phyloP scores from a whole-genome alignment of 2,113 vertebrate genomes.

The Chaetodon trifascialis region DNA sequence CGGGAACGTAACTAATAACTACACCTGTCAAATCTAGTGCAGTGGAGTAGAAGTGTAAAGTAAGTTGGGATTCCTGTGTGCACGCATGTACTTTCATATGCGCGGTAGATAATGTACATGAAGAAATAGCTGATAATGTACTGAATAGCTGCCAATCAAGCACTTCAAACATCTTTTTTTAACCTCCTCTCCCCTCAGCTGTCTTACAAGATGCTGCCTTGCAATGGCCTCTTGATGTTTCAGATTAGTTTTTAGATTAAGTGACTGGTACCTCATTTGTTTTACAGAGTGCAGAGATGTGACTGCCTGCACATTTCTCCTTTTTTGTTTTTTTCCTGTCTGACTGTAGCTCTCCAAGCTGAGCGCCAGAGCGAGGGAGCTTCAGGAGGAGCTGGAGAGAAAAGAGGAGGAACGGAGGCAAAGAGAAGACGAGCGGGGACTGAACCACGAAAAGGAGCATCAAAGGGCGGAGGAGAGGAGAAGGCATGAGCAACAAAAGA shows the following conservation, averaged over 20 bases:
- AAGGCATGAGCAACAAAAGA: constrained; percentile 27
- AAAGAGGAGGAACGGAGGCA: constrained; percentile 39
- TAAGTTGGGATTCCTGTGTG: not conserved
- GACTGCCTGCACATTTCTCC: constrained; percentile 14
- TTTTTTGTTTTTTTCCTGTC: constrained; percentile 2
- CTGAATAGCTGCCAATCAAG: constrained; percentile 10
- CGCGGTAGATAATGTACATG: not conserved
- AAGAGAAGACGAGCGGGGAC: constrained; percentile 16
- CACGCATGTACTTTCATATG: not conserved
- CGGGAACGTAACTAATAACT: not conserved
- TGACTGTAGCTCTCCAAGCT: constrained; percentile 49
- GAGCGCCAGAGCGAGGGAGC: constrained; percentile 44
- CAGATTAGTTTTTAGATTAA: constrained; percentile 40
- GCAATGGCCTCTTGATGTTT: constrained; percentile 31
- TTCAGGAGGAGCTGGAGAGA: constrained; percentile 53
- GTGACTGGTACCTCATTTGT: constrained; percentile 27
- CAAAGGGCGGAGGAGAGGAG: constrained; percentile 34
- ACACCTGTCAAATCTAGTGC: not conserved
- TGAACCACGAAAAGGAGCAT: constrained; percentile 33
- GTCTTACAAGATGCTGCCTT: constrained; percentile 15
- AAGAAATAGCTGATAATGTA: constrained; percentile 10
- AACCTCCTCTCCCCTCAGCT: constrained; percentile 4
- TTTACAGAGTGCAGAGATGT: constrained; percentile 32
- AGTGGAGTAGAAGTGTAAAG: not conserved
- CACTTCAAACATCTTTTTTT: constrained; percentile 16